A percentile compares a stretch with the other conserved stretches of the same genome.
Evolutionary conservation across 2,113 vertebrate genomes (phyloP).

Genomic region (Petaurus breviceps): DNA sequence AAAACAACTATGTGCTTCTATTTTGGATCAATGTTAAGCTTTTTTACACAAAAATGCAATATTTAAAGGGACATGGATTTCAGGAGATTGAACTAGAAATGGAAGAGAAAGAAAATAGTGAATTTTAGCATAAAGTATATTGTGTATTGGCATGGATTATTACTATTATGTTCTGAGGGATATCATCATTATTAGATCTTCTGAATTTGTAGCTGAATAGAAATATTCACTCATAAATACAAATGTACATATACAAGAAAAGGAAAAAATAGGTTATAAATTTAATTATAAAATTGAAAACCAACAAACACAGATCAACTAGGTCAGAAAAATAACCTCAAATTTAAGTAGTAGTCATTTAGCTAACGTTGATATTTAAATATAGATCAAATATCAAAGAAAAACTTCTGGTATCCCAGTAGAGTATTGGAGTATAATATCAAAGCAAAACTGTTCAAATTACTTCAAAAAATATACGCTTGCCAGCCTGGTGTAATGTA

Average conservation of each 20-base stretch:
- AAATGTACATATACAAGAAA: neutral
- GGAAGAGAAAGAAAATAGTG: neutral
- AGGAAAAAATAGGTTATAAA: neutral
- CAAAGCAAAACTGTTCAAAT: neutral
- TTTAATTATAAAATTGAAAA: neutral
- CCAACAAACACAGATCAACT: neutral
- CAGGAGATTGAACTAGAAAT: conserved; percentile 1
- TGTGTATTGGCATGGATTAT: neutral
- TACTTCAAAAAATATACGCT: neutral
- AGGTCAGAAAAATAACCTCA: neutral
- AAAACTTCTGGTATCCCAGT: neutral
- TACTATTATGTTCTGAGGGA: neutral
- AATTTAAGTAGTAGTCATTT: neutral
- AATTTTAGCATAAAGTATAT: neutral
- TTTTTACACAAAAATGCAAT: neutral
- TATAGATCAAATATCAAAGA: neutral
- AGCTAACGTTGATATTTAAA: neutral
- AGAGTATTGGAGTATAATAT: neutral
- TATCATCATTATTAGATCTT: too few relatives aligned
- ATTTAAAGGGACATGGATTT: neutral
- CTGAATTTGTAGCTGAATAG: too few relatives aligned
- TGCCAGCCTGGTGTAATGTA: too few relatives aligned
- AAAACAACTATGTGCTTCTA: neutral
- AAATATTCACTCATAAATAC: neutral
- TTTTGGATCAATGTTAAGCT: neutral